Evolutionary conservation across 2,888 invertebrate genomes (phyloP).

Genomic region (Lacanobia wlatinum): DNA sequence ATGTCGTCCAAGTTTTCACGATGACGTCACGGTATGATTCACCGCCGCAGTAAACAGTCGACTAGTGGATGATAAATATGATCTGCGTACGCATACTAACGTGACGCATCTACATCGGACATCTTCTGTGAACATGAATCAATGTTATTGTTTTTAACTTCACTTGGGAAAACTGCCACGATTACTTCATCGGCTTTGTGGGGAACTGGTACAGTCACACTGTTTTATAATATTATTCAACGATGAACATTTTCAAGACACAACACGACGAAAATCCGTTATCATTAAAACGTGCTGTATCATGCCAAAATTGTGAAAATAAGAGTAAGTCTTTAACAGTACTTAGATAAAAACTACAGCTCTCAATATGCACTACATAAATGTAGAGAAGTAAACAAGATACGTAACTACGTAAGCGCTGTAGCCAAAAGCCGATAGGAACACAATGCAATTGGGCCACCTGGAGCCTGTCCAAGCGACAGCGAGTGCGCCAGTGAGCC

Average conservation of each 20-base stretch:
- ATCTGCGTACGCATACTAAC: slow-evolving; percentile 39
- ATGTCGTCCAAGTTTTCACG: slow-evolving; percentile 39
- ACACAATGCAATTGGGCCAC: slow-evolving; percentile 53
- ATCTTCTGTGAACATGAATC: slow-evolving; percentile 52
- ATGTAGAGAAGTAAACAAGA: slow-evolving; percentile 27
- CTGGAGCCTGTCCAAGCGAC: slow-evolving; percentile 59
- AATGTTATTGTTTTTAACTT: slow-evolving; percentile 37
- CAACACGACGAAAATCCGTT: neutral
- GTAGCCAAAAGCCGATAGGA: slow-evolving; percentile 44
- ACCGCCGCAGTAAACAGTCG: slow-evolving; percentile 37
- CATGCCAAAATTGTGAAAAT: slow-evolving; percentile 9
- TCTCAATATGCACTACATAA: slow-evolving; percentile 14
- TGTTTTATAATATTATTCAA: neutral
- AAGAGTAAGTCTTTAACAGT: slow-evolving; percentile 8
- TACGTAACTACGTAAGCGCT: slow-evolving; percentile 21
- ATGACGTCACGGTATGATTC: slow-evolving; percentile 55
- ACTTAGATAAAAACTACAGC: slow-evolving; percentile 9
- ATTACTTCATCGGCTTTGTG: slow-evolving; percentile 15
- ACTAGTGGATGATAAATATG: slow-evolving; percentile 40
- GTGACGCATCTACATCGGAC: neutral
- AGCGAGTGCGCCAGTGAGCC: slow-evolving; percentile 5
- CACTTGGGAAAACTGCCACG: slow-evolving; percentile 2
- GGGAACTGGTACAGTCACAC: neutral
- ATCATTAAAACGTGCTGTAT: neutral
- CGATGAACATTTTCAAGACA: neutral